Evolutionary conservation across 2,888 invertebrate species (phyloP).

Genomic region (Creontiades dilutus): DNA sequence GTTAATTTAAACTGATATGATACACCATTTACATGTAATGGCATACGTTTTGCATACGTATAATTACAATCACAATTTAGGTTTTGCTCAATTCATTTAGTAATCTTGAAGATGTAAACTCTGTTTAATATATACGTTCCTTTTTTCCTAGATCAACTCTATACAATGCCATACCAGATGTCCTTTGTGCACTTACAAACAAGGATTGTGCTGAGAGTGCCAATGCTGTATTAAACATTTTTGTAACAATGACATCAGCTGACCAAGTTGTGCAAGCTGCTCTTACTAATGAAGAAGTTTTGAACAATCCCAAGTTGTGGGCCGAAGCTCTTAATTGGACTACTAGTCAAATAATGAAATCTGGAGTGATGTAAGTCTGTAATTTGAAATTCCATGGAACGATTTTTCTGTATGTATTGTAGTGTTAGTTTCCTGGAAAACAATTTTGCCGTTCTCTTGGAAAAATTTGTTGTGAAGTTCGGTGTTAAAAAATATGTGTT

Average conservation of each 20-base stretch:
- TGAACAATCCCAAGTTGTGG: conserved; percentile 95
- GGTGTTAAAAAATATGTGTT: too few relatives aligned
- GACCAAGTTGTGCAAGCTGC: conserved; percentile 87
- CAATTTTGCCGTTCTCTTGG: too few relatives aligned
- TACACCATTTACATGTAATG: too few relatives aligned
- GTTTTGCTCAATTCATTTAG: too few relatives aligned
- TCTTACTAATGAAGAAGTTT: conserved; percentile 87
- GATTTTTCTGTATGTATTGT: too few relatives aligned
- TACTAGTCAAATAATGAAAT: conserved; percentile 88
- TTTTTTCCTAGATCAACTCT: conserved; percentile 14
- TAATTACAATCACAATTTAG: too few relatives aligned
- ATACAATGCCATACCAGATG: conserved; percentile 11
- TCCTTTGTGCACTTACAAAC: conserved; percentile 4
- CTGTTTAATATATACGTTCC: too few relatives aligned
- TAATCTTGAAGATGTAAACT: too few relatives aligned
- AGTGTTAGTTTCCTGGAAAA: too few relatives aligned
- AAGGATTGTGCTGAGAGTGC: conserved; percentile 80
- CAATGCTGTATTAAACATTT: conserved; percentile 85
- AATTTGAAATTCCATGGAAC: neutral
- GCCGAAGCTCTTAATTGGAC: conserved; percentile 92
- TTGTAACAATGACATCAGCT: conserved; percentile 88
- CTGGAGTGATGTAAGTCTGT: conserved; percentile 87
- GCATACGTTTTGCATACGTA: too few relatives aligned
- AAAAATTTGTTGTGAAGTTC: too few relatives aligned
- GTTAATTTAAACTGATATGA: too few relatives aligned